A percentile compares a stretch with the other conserved stretches of the same genome.
phyloP scores from a whole-genome alignment of 1,140 invertebrate species.

The Ceratina calcarata region DNA sequence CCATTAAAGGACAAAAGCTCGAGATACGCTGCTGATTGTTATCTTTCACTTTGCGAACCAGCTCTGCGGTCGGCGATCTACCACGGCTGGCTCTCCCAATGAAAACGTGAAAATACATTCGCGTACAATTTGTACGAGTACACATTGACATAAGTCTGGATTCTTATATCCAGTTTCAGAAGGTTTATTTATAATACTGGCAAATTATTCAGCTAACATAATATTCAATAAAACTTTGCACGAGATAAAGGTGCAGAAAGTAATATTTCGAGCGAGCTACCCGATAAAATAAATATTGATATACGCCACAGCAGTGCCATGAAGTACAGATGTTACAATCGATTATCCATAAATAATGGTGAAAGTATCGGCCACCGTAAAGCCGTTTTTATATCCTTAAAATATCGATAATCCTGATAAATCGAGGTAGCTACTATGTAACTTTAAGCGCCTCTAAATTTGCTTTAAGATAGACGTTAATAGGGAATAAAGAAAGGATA shows the following conservation, averaged over 20 bases:
- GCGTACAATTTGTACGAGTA: background rate
- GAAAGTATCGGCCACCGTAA: slow-evolving; percentile 32
- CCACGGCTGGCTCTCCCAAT: background rate
- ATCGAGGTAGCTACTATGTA: slow-evolving; percentile 4
- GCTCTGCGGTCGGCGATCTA: background rate
- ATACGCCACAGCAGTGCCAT: slow-evolving; percentile 1
- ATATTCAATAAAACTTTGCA: too few species aligned
- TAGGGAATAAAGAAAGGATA: background rate
- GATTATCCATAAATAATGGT: slow-evolving; percentile 40
- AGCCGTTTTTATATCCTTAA: slow-evolving; percentile 42
- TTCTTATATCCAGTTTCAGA: too few species aligned
- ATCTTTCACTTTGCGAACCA: slow-evolving; percentile 44
- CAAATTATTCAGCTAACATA: too few species aligned
- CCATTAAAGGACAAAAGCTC: slow-evolving; percentile 50
- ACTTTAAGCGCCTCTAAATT: slow-evolving; percentile 38
- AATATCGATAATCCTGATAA: slow-evolving; percentile 46
- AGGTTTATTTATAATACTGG: background rate
- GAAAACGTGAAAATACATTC: background rate
- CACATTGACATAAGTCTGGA: too few species aligned
- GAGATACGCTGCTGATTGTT: slow-evolving; percentile 27
- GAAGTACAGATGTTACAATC: slow-evolving; percentile 41
- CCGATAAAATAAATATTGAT: slow-evolving; percentile 35
- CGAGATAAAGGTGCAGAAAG: background rate
- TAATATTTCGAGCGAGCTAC: slow-evolving; percentile 8
- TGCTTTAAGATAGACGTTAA: slow-evolving; percentile 18